Base-by-base conservation (phyloP, 2,797 vertebrate species). In the Remorina albescens region DNA sequence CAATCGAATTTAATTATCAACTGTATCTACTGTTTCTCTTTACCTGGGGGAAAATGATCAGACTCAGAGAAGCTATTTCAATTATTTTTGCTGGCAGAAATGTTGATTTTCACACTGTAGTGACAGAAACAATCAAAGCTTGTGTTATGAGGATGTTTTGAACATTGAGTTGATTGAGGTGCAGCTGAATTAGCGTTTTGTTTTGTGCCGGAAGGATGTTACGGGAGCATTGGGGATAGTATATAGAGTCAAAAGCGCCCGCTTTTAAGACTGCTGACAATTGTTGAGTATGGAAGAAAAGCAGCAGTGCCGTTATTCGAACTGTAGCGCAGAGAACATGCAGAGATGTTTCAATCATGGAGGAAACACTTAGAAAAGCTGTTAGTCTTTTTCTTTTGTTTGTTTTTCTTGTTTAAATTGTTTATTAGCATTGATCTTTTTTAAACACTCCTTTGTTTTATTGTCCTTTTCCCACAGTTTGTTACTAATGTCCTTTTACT, bases 201-300 rank as follows among this genome's bases (percentile, higher is more conserved):
- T 81, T 81, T 72, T 64, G 70, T 61, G 66, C 77, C 76, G 32
- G 77, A 54, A 74, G 64, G 79, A 82, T 47, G 69, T 88, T 82
- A 83, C 23, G 86, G 83, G 78, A 90, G 89, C 85, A 82, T 78
- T n/a, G n/a, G n/a, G n/a, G n/a, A 92, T 73, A n/a, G 67, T 42
- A n/a, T n/a, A n/a, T n/a, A n/a, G n/a, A n/a, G 49, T 56, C 39
- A 64, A 37, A 61, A 47, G 15, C 49, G 51, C 42, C 47, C 28
- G 3, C 26, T 3, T 55, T 59, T 26, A 37, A 49, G 34, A 23
- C 36, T 23, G 30, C 16, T 21, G 26, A 70, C 64, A 69, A 74
- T 83, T 50, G 26, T 54, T 39, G 34, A 0, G 36, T 0, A 53
- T 25, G 55, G 25, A 67, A 25, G 64, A 13, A 49, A 58, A 50